Base-by-base conservation (phyloP, 2,113 vertebrate genomes). In the Poeciliopsis occidentalis region DNA sequence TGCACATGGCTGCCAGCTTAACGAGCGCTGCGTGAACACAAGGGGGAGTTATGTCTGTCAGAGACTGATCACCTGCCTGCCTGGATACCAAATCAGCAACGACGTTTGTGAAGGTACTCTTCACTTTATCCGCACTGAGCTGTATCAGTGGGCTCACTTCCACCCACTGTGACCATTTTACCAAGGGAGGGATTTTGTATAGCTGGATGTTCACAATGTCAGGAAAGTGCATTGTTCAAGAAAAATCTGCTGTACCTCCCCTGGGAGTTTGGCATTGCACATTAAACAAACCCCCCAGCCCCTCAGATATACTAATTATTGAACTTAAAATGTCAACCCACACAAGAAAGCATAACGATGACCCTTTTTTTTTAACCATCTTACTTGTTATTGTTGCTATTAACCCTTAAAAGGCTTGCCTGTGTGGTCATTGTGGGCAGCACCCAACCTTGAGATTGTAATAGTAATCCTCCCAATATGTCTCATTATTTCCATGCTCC, bases 1-100 rank as follows among this genome's bases (percentile, higher is more conserved):
- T 22, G n/a, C 79, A 0, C 95, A 91, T 72, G 95, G 88, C 8
- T 99, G 97, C 90, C 94, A 94, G 86, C 75, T 86, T 75, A 89
- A 92, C 0, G 95, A 98, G 88, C 94, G 91, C 86, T 99, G 97
- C 3, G 15, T 95, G 67, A 99, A 99, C 85, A 97, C 95, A 0
- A 26, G 92, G 11, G 97, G 96, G 54, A 97, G 96, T 30, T 98
- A 95, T 71, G 78, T 51, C 22, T 98, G 97, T 86, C 90, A 95
- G 83, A 94, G 92, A 82, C 91, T 91, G 11, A 80, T 96, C 78
- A 94, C 85, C 83, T 99, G 97, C 76, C 94, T 95, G 30, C 85
- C 89, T 0, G 97, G 97, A 72, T 96, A 94, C 57, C 86, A 90
- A 37, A 78, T 95, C 37, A 82, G 80, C 82, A 93, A 93, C 0